Evolutionary conservation across 2,113 vertebrate genomes (phyloP).

Genomic region (Alces alces): DNA sequence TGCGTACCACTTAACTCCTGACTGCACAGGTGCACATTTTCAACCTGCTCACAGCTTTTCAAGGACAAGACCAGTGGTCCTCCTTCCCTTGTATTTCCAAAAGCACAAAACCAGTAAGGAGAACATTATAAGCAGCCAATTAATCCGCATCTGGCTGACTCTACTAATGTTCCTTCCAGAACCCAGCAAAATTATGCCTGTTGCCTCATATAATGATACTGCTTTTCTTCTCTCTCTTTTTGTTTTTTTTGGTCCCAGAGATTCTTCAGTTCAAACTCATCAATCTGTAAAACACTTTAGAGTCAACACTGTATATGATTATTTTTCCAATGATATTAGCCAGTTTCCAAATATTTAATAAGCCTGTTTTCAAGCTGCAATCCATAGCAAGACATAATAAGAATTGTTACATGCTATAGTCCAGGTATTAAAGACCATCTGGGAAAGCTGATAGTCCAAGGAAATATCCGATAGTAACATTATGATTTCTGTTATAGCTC

Average conservation of each 20-base stretch:
- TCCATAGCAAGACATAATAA: constrained; percentile 66
- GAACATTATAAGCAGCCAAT: not conserved
- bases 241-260: not conserved
- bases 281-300: not conserved
- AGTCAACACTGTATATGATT: constrained; percentile 25
- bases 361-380: constrained; percentile 41
- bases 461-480: constrained; percentile 59
- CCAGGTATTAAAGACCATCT: constrained; percentile 76
- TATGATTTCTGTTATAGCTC: constrained; percentile 77
- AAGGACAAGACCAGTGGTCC: not conserved
- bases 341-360: constrained; percentile 46
- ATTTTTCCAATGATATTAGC: constrained; percentile 20
- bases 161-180: not conserved
- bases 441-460: constrained; percentile 72
- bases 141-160: not conserved
- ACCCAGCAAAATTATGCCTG: not conserved
- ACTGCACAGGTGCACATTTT: not conserved
- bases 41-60: not conserved
- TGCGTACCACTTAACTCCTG: not conserved
- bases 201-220: not conserved
- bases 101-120: not conserved
- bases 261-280: not conserved
- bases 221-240: not conserved
- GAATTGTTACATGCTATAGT: constrained; percentile 71
- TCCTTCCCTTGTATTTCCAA: not conserved